Conservation (phyloP, 2,797 vertebrate genomes). For the Sitta carolinensis region DNA sequence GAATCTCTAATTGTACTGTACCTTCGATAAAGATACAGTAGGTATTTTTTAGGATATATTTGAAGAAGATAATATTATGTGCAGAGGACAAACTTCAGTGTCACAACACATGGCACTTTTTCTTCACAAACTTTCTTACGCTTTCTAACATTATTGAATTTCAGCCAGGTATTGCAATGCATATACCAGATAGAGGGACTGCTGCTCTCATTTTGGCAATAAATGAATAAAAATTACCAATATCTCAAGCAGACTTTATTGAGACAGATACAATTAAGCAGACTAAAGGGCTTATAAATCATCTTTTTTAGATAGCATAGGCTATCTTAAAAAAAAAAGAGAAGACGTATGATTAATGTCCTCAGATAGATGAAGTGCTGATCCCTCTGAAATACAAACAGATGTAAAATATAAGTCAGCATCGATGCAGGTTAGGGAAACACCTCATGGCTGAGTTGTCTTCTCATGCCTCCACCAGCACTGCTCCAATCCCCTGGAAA, state of each 20-base stretch:
- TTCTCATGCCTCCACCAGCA: neutral
- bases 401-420: neutral
- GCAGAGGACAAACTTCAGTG: neutral
- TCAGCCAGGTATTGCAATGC: neutral
- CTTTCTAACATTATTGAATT: neutral
- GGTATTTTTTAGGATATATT: neutral
- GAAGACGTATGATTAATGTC: neutral
- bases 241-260: neutral
- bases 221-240: neutral
- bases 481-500: rapidly evolving
- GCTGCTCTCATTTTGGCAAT: neutral
- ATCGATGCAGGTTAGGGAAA: neutral
- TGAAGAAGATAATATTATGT: neutral
- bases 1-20: neutral
- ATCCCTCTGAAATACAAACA: neutral
- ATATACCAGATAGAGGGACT: neutral
- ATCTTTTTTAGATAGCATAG: neutral
- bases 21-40: neutral
- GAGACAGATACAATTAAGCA: neutral
- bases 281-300: neutral
- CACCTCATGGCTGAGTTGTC: neutral
- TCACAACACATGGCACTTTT: neutral
- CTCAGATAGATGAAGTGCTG: neutral
- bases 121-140: neutral
- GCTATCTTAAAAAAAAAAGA: neutral